Evolutionary conservation across 2,888 invertebrate genomes (phyloP).

Genomic region (Lasioglossum marginatum): DNA sequence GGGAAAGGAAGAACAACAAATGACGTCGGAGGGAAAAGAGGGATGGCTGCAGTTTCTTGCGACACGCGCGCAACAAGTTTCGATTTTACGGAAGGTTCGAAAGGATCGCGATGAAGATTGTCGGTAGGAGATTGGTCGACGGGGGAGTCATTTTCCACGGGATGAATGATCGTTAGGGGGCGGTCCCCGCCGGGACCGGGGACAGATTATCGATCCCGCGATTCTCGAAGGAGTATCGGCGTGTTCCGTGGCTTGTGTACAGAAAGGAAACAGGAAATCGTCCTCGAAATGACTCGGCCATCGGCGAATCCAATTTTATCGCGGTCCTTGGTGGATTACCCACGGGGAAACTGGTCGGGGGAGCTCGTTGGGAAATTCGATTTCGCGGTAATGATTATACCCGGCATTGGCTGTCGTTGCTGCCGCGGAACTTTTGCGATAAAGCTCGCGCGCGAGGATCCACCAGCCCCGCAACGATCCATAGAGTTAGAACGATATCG

Average conservation of each 20-base stretch:
- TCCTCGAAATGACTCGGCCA: conserved; percentile 58
- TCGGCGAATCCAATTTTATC: conserved; percentile 66
- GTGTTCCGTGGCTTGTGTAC: conserved; percentile 25
- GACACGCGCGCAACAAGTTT: background rate
- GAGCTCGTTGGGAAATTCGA: conserved; percentile 64
- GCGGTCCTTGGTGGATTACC: conserved; percentile 64
- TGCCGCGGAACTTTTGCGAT: conserved; percentile 56
- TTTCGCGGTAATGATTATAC: conserved; percentile 59
- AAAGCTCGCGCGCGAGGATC: conserved; percentile 28
- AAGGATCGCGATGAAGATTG: background rate
- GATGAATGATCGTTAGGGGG: background rate
- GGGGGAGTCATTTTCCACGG: background rate
- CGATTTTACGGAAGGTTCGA: background rate
- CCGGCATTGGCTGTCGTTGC: conserved; percentile 53
- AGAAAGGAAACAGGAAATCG: conserved; percentile 62
- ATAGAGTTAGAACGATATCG: background rate
- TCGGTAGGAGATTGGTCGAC: background rate
- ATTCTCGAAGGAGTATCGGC: conserved; percentile 38
- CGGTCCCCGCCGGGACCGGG: background rate
- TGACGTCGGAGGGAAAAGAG: background rate
- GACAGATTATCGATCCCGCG: conserved; percentile 15
- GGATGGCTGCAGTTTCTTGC: background rate
- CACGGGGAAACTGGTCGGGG: conserved; percentile 63
- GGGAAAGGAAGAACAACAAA: background rate
- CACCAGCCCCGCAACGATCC: background rate